Percentiles rank a stretch among this genome's conserved stretches.
These are phyloP conservation scores for Pseudomyrmex flavicornis DNA, from an alignment of 1,140 invertebrate species.

Conservation along the genomic window DNA sequence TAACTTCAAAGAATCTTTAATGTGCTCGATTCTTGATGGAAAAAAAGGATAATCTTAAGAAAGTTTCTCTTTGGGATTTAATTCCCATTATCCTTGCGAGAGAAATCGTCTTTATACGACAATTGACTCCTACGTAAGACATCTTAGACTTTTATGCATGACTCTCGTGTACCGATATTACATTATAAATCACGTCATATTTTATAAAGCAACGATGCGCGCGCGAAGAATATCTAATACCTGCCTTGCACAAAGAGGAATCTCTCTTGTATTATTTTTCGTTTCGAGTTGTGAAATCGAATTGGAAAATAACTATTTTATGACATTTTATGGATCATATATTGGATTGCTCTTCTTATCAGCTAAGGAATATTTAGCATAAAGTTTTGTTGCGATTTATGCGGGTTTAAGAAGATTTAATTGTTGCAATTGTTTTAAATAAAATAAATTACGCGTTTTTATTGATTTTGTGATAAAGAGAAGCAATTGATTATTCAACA, in stretches of 20 bases:
- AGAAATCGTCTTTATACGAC: neutral
- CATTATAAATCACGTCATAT: conserved; percentile 50
- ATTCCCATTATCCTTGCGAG: neutral
- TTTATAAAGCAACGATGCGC: conserved; percentile 20
- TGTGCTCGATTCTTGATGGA: too few relatives aligned
- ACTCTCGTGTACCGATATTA: conserved; percentile 28
- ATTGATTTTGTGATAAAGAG: conserved; percentile 30
- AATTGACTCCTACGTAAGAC: conserved; percentile 26
- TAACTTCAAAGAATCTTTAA: too few relatives aligned
- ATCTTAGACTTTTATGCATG: conserved; percentile 14
- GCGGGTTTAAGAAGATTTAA: neutral
- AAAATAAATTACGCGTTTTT: neutral
- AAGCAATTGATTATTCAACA: conserved; percentile 27
- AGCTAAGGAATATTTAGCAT: too few relatives aligned
- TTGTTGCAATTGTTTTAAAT: neutral
- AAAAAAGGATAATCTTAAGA: neutral
- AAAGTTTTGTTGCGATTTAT: too few relatives aligned
- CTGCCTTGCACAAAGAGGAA: conserved; percentile 6
- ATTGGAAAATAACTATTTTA: conserved; percentile 25
- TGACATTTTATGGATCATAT: neutral
- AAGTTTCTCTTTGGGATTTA: conserved; percentile 14
- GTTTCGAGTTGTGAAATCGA: conserved; percentile 12
- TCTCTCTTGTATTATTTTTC: conserved; percentile 34
- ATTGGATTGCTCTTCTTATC: neutral
- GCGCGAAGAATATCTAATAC: conserved; percentile 48